Conservation (phyloP, 2,888 invertebrate species). For the Dasysyrphus albostriatus region DNA sequence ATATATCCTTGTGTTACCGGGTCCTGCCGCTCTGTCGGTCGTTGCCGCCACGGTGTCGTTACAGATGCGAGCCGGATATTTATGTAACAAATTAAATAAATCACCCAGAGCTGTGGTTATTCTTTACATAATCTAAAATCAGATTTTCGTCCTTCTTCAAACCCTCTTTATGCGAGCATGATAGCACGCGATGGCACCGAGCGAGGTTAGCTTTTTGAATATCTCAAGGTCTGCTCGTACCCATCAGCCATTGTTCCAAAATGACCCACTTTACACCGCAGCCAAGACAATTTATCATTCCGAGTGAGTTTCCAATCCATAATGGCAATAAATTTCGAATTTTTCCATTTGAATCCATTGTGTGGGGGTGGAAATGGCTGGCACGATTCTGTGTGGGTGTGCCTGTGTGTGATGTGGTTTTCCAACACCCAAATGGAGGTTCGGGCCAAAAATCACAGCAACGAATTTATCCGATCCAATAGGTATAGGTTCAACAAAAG, state of each 20-base stretch:
- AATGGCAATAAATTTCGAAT: conserved; percentile 75
- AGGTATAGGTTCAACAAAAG: conserved; percentile 44
- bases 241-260: conserved; percentile 60
- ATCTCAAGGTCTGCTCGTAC: conserved; percentile 55
- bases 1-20: neutral
- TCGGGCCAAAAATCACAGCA: conserved; percentile 71
- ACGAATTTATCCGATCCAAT: conserved; percentile 73
- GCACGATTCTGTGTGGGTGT: neutral
- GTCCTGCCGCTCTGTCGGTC: no score
- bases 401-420: no score
- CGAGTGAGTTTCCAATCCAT: conserved; percentile 76
- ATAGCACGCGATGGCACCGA: neutral
- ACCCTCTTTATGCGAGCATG: conserved; percentile 33
- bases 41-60: conserved; percentile 64
- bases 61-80: conserved; percentile 69
- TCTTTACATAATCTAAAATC: conserved; percentile 69
- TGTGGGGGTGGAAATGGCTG: conserved; percentile 30
- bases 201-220: conserved; percentile 5
- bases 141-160: conserved; percentile 14
- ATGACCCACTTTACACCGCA: conserved; percentile 78
- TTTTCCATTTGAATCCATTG: conserved; percentile 66
- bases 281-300: conserved; percentile 79
- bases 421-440: conserved; percentile 26
- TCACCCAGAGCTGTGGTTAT: conserved; percentile 71
- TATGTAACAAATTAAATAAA: conserved; percentile 74